A percentile compares a stretch with the other conserved stretches of the same genome.
Evolutionary conservation across 2,888 invertebrate genomes (phyloP).

Genomic region (Melangyna quadrimaculata): DNA sequence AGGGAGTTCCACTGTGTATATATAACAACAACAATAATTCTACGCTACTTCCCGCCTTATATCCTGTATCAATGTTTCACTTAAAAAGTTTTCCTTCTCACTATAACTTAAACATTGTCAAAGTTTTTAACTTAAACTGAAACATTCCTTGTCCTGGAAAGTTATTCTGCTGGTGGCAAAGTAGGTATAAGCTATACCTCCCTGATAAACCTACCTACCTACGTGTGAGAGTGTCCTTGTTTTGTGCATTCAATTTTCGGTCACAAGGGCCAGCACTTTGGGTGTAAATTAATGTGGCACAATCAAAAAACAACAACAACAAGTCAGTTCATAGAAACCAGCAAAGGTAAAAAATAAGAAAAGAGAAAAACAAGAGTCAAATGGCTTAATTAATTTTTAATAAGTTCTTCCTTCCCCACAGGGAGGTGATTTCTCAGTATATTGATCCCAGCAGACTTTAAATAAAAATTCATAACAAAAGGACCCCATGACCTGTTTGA

Average conservation of each 20-base stretch:
- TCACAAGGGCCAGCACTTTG: background rate
- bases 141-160: slow-evolving; percentile 42
- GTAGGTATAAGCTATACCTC: too few relatives aligned
- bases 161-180: background rate
- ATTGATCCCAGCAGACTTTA: background rate
- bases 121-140: slow-evolving; percentile 36
- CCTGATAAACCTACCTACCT: too few relatives aligned
- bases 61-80: slow-evolving; percentile 65
- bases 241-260: slow-evolving; percentile 21
- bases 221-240: background rate
- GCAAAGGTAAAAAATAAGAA: background rate
- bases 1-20: background rate
- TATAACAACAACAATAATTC: background rate
- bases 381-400: slow-evolving; percentile 43
- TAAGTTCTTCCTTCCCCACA: background rate
- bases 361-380: background rate
- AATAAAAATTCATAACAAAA: background rate
- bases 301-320: slow-evolving; percentile 33
- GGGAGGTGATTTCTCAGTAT: background rate
- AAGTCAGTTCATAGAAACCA: background rate
- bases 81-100: slow-evolving; percentile 49
- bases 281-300: slow-evolving; percentile 43
- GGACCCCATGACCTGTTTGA: slow-evolving; percentile 1
- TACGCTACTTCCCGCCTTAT: background rate
- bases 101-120: slow-evolving; percentile 36